Conservation (phyloP, 2,888 invertebrate genomes). For the Heliconius aoede region DNA sequence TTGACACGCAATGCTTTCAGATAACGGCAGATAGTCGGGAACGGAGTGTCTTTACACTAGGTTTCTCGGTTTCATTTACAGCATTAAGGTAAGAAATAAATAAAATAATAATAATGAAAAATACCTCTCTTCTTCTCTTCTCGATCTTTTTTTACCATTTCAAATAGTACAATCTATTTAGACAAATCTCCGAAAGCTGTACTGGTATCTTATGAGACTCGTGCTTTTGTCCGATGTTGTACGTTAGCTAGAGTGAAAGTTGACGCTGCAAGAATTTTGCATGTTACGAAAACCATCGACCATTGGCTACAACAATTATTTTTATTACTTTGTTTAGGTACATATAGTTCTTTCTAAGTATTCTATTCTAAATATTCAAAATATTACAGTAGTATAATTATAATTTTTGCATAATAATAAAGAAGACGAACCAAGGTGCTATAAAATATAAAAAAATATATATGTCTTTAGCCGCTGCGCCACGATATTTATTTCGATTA, state of each 20-base stretch:
- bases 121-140: too few species aligned
- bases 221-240: slow-evolving; percentile 59
- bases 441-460: neutral
- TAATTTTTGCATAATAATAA: neutral
- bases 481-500: neutral
- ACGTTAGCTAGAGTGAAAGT: slow-evolving; percentile 80
- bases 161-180: slow-evolving; percentile 14
- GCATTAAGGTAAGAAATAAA: too few species aligned
- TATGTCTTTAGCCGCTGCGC: too few species aligned
- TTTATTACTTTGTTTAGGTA: slow-evolving; percentile 27
- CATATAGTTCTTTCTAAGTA: slow-evolving; percentile 38
- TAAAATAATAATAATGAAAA: neutral
- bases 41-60: too few species aligned
- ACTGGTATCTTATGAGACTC: slow-evolving; percentile 47
- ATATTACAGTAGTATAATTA: neutral
- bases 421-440: neutral
- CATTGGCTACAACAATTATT: slow-evolving; percentile 54
- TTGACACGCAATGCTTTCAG: too few species aligned
- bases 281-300: slow-evolving; percentile 70
- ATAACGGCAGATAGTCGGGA: too few species aligned
- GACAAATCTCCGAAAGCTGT: neutral
- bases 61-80: too few species aligned
- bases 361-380: too few species aligned
- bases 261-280: slow-evolving; percentile 66
- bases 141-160: neutral